These are phyloP conservation scores for Epsilonema sp. DNA, from an alignment of 2,888 invertebrate genomes.

Conservation along the genomic window DNA sequence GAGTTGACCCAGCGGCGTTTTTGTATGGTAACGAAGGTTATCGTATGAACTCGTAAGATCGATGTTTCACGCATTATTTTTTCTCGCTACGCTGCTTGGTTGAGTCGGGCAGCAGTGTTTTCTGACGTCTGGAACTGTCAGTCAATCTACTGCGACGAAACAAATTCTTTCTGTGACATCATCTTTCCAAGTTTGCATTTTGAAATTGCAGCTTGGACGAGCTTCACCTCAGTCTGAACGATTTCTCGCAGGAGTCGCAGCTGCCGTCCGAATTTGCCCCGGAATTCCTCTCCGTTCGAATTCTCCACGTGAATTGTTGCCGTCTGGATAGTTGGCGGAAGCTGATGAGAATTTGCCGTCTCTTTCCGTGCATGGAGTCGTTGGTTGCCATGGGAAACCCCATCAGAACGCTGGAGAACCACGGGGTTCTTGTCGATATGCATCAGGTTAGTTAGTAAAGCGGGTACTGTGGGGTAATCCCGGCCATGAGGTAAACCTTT, in stretches of 20 bases:
- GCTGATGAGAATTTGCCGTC: slow-evolving; percentile 57
- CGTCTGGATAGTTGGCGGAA: slow-evolving; percentile 63
- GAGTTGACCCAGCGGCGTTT: too few species aligned
- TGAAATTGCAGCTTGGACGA: slow-evolving; percentile 47
- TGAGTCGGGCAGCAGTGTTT: too few species aligned
- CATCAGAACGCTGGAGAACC: slow-evolving; percentile 10
- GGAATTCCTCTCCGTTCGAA: slow-evolving; percentile 49
- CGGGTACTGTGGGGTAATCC: too few species aligned
- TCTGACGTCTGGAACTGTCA: not conserved
- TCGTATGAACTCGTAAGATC: too few species aligned
- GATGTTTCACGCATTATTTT: too few species aligned
- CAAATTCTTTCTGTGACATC: too few species aligned
- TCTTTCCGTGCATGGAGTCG: slow-evolving; percentile 64
- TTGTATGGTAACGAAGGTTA: too few species aligned
- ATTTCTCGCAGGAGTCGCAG: slow-evolving; percentile 27
- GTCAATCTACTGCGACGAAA: not conserved
- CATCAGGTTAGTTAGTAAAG: too few species aligned
- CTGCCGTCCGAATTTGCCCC: not conserved
- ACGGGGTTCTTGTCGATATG: too few species aligned
- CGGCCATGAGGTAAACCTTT: too few species aligned
- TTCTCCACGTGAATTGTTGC: slow-evolving; percentile 68
- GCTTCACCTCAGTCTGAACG: slow-evolving; percentile 72
- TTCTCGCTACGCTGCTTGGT: too few species aligned
- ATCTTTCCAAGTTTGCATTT: too few species aligned
- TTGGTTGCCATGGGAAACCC: slow-evolving; percentile 42